Percentiles rank a stretch among this genome's conserved stretches.
phyloP scores from a whole-genome alignment of 2,797 vertebrate genomes.

The Melanotaenia boesemani region DNA sequence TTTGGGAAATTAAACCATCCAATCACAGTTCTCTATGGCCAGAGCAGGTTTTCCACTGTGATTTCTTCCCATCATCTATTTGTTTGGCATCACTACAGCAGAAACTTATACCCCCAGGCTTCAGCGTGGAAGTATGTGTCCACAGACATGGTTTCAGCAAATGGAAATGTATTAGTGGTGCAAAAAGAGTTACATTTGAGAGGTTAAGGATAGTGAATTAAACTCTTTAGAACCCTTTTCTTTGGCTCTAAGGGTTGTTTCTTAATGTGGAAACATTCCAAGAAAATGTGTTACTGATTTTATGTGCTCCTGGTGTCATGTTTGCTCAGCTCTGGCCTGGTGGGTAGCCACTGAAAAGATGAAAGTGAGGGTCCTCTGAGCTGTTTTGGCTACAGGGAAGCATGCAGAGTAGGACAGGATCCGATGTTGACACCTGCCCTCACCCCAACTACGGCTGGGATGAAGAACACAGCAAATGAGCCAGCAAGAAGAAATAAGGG shows the following conservation, averaged over 20 bases:
- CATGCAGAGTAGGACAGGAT: conserved; percentile 40
- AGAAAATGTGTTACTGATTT: conserved; percentile 53
- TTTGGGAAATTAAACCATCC: not conserved
- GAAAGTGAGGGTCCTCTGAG: conserved; percentile 52
- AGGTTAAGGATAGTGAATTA: not conserved
- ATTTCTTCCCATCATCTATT: not conserved
- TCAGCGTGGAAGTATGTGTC: not conserved
- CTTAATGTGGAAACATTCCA: not conserved
- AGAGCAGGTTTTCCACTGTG: conserved; percentile 4
- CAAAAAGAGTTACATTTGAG: not conserved
- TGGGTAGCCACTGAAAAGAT: conserved; percentile 64
- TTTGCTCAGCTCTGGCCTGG: conserved; percentile 59
- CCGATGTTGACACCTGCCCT: conserved; percentile 60
- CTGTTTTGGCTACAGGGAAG: conserved; percentile 49
- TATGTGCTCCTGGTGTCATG: conserved; percentile 47
- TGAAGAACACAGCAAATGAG: conserved; percentile 9
- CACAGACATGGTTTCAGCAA: not conserved
- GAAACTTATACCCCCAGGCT: not conserved
- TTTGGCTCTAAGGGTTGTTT: not conserved
- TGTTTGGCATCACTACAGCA: not conserved
- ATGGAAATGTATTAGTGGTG: not conserved
- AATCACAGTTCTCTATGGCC: not conserved
- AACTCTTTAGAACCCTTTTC: not conserved
- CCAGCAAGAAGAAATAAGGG: conserved; percentile 29
- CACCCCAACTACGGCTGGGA: conserved; percentile 30